Conservation (phyloP, 2,797 vertebrate genomes). For the Semaprochilodus insignis region DNA sequence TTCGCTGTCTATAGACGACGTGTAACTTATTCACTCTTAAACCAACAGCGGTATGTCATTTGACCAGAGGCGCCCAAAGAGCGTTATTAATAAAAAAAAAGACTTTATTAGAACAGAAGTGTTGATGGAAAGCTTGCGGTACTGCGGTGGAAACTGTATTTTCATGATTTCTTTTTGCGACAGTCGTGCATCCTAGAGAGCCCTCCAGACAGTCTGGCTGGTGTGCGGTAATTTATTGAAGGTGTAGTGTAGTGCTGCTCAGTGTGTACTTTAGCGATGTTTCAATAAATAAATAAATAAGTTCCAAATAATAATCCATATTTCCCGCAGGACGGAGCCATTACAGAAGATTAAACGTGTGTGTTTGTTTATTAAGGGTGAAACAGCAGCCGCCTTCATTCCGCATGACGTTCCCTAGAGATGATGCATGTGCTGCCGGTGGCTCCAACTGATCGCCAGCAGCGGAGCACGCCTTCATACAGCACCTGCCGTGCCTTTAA, state of each 20-base stretch:
- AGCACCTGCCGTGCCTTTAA: conserved; percentile 64
- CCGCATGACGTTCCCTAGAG: conserved; percentile 36
- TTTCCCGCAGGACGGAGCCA: conserved; percentile 17
- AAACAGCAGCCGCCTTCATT: conserved; percentile 33
- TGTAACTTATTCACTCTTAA: too few relatives aligned
- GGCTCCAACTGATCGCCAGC: conserved; percentile 66
- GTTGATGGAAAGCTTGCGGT: neutral
- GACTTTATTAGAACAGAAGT: neutral
- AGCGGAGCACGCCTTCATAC: conserved; percentile 56
- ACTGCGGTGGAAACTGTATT: neutral
- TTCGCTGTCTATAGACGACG: too few relatives aligned
- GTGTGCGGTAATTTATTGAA: neutral
- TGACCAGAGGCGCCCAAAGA: too few relatives aligned
- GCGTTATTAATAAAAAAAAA: too few relatives aligned
- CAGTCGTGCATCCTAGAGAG: neutral
- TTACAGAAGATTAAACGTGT: conserved; percentile 30
- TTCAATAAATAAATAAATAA: neutral
- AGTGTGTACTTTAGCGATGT: neutral
- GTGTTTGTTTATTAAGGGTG: conserved; percentile 44
- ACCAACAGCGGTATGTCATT: too few relatives aligned
- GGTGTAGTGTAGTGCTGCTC: neutral
- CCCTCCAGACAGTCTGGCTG: neutral
- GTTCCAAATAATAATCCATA: neutral
- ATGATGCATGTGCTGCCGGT: conserved; percentile 38
- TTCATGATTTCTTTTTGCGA: neutral